Conservation (phyloP, 2,797 vertebrate genomes). For the Emys orbicularis region DNA sequence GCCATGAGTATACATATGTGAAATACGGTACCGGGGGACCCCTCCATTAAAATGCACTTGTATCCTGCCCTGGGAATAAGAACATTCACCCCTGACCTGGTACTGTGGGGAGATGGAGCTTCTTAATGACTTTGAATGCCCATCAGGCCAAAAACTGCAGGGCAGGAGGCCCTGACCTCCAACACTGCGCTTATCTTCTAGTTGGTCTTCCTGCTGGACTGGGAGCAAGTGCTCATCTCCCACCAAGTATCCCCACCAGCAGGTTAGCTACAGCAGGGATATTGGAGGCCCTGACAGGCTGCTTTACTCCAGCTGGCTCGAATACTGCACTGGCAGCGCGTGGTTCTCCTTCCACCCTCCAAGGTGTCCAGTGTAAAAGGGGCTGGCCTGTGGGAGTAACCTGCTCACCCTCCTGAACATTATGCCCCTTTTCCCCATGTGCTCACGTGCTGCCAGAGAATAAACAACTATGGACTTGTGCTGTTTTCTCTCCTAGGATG, state of each 20-base stretch:
- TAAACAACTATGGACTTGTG: constrained; percentile 44
- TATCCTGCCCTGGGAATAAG: neutral
- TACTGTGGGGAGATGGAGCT: neutral
- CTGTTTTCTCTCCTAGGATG: constrained; percentile 71
- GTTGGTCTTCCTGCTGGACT: neutral
- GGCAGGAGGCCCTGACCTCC: neutral
- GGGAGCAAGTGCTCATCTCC: neutral
- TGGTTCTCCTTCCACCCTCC: neutral
- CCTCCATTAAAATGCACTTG: neutral
- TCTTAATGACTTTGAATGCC: neutral
- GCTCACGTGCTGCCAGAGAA: constrained; percentile 16
- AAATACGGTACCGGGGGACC: neutral
- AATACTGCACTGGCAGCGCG: constrained; percentile 11
- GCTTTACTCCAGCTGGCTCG: neutral
- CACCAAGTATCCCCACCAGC: neutral
- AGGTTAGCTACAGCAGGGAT: neutral
- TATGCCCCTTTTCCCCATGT: constrained; percentile 16
- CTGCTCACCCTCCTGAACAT: neutral
- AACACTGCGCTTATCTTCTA: neutral
- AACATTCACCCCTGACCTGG: constrained; percentile 20
- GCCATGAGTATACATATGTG: neutral
- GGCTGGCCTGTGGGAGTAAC: accelerated
- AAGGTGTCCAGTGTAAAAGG: accelerated
- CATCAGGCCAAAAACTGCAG: neutral
- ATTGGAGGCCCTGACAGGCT: neutral